Conservation (phyloP, 2,113 vertebrate species). For the Neodon shergylaensis region DNA sequence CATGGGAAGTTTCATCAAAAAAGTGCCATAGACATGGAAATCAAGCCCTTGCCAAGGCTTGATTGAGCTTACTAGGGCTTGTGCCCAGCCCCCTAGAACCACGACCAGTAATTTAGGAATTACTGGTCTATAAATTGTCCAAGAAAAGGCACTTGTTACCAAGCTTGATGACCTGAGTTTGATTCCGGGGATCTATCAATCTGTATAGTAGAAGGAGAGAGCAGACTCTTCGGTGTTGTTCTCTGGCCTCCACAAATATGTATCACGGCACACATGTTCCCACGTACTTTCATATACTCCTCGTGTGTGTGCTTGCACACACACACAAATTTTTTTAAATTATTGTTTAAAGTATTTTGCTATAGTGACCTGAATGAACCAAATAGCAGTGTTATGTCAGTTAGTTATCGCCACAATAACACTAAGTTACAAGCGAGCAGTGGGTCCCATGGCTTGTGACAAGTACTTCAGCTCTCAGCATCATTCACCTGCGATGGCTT, state of each 20-base stretch:
- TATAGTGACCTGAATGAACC: neutral
- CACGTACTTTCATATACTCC: neutral
- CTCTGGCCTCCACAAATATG: neutral
- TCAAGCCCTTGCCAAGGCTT: neutral
- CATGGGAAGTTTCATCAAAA: neutral
- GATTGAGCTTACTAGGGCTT: no score
- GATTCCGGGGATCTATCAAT: neutral
- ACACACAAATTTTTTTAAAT: neutral
- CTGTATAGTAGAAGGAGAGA: no score
- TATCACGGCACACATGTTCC: neutral
- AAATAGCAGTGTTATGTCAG: neutral
- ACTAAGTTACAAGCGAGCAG: neutral
- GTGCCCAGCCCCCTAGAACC: neutral
- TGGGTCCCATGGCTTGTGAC: fast-evolving
- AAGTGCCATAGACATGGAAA: neutral
- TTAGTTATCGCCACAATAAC: neutral
- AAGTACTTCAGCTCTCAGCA: neutral
- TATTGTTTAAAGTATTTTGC: neutral
- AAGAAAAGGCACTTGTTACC: neutral
- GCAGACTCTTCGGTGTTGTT: neutral
- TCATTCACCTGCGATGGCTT: neutral
- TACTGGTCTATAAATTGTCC: neutral
- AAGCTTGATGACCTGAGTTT: neutral
- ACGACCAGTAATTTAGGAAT: neutral
- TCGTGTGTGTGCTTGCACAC: neutral